Evolutionary conservation across 2,888 invertebrate species (phyloP).

Genomic region (Eutolmus rufibarbis): DNA sequence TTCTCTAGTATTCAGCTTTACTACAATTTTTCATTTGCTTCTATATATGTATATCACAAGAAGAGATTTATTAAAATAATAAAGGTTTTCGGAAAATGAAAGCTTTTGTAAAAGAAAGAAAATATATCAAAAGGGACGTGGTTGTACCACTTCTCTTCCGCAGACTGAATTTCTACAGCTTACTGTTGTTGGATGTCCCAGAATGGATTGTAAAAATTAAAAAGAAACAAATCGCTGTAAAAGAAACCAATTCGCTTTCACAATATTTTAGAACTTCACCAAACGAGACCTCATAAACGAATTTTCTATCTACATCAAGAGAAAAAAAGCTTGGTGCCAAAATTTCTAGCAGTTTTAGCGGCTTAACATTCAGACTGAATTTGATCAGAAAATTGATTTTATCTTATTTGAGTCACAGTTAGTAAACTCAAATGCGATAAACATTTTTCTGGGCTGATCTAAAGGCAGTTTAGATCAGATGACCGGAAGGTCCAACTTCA

Average conservation of each 20-base stretch:
- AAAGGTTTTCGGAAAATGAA: not conserved
- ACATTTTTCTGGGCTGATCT: not conserved
- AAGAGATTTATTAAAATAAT: not conserved
- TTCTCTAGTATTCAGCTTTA: not conserved
- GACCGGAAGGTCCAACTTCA: not conserved
- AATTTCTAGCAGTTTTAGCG: not conserved
- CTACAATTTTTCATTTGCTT: not conserved
- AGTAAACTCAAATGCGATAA: not conserved
- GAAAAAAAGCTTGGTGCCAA: not conserved
- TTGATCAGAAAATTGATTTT: not conserved
- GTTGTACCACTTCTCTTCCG: not conserved
- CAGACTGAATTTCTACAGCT: not conserved
- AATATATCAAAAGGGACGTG: not conserved
- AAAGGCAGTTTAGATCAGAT: not conserved
- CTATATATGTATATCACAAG: not conserved
- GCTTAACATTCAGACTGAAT: not conserved
- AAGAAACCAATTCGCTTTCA: not conserved
- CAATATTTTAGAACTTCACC: not conserved
- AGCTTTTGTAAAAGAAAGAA: not conserved
- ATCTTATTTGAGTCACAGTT: not conserved
- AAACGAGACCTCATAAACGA: not conserved
- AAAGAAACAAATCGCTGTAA: not conserved
- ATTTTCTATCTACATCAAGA: not conserved
- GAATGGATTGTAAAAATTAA: not conserved
- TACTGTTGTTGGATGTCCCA: not conserved